Evolutionary conservation across 2,888 invertebrate genomes (phyloP).

Genomic region (Melolontha melolontha): DNA sequence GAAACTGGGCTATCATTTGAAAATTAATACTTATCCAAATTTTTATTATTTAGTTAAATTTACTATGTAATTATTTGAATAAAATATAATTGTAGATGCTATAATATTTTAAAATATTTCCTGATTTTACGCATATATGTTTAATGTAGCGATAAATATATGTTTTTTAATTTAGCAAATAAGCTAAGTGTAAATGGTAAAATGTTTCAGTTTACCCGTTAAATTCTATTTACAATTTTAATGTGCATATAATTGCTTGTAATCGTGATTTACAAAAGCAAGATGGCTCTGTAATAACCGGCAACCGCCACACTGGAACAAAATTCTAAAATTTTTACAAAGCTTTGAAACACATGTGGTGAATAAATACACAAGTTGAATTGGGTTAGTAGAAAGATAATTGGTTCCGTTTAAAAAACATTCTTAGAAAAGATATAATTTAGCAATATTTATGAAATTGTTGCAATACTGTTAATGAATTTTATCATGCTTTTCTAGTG

Average conservation of each 20-base stretch:
- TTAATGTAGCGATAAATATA: too few relatives aligned
- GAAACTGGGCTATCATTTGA: too few relatives aligned
- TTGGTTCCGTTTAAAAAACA: not conserved
- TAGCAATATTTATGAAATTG: not conserved
- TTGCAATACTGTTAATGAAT: constrained; percentile 27
- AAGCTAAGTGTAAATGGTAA: too few relatives aligned
- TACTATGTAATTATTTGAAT: too few relatives aligned
- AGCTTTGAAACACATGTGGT: constrained; percentile 44
- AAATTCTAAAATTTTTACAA: constrained; percentile 33
- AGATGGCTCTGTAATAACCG: constrained; percentile 52
- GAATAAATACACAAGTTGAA: constrained; percentile 39
- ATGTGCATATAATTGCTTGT: not conserved
- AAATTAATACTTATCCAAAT: too few relatives aligned
- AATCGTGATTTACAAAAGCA: constrained; percentile 30
- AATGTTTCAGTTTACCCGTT: too few relatives aligned
- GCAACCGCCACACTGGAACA: constrained; percentile 49
- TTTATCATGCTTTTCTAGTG: constrained; percentile 39
- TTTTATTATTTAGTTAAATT: too few relatives aligned
- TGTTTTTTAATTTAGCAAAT: too few relatives aligned
- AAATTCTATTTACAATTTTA: too few relatives aligned
- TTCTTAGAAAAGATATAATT: constrained; percentile 4
- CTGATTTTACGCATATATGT: too few relatives aligned
- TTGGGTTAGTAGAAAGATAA: constrained; percentile 39
- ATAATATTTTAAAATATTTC: too few relatives aligned
- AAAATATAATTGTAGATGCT: too few relatives aligned